These are phyloP conservation scores for Borostomias antarcticus DNA, from an alignment of 2,797 vertebrate species.

Conservation along the genomic window DNA sequence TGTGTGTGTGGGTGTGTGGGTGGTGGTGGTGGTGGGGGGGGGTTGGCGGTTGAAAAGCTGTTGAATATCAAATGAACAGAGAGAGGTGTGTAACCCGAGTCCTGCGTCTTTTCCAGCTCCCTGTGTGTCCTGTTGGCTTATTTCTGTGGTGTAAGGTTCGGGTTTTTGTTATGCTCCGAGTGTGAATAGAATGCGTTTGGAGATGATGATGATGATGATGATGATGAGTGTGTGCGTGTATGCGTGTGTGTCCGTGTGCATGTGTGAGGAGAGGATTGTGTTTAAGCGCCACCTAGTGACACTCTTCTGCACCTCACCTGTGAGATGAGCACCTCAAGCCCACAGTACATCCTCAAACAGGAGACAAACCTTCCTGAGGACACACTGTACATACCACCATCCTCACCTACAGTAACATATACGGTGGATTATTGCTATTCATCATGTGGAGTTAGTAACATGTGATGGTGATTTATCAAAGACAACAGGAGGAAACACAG, in stretches of 20 bases:
- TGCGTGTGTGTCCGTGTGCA: slow-evolving; percentile 15
- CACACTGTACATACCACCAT: no score
- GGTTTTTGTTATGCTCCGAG: slow-evolving; percentile 11
- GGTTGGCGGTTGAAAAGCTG: no score
- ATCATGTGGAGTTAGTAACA: not conserved
- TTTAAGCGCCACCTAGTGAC: slow-evolving; percentile 95
- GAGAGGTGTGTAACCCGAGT: slow-evolving; percentile 61
- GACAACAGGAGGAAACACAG: not conserved
- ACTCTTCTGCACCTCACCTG: slow-evolving; percentile 63
- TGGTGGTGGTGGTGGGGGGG: not conserved
- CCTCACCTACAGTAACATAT: no score
- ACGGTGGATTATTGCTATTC: not conserved
- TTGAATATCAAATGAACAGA: slow-evolving; percentile 68
- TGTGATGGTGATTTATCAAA: not conserved
- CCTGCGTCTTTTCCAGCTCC: slow-evolving; percentile 35
- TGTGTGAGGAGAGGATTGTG: slow-evolving; percentile 76
- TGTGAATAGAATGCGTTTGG: slow-evolving; percentile 12
- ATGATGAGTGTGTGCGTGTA: slow-evolving; percentile 18
- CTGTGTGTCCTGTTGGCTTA: slow-evolving; percentile 20
- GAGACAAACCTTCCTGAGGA: no score
- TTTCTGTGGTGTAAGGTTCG: slow-evolving; percentile 13
- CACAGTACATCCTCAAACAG: no score
- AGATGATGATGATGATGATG: slow-evolving; percentile 1
- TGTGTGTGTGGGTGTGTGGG: slow-evolving; percentile 10
- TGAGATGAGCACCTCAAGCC: no score